Evolutionary conservation across 92 coral and sea anemone genomes (phyloP), one percentile per base, ranked within the genome.

Genomic region (Phenganax subtilis): DNA sequence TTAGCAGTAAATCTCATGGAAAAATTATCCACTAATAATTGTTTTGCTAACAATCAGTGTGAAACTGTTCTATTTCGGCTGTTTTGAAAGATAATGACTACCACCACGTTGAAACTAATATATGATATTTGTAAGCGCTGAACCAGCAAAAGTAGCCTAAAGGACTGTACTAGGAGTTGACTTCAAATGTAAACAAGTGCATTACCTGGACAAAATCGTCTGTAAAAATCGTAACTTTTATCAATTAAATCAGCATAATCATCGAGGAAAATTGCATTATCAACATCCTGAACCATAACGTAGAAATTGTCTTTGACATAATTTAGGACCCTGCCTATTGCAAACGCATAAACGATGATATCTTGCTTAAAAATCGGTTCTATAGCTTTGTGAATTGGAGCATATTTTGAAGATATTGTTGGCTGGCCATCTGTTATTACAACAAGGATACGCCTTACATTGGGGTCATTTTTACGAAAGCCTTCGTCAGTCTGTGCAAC

Each of bases 341-440:
- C 83, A 61, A 79, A 27, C 9, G 83, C 83, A 64, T 63, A 79
- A 9, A 79, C 74, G 5, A 63, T 73, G 74, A 79, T 79, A 69
- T 79, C 63, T 17, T 74, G 47, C 3, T 44, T 53, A 54, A 79
- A 79, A 61, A 79, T 63, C 51, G 83, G 83, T 64, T 63, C 8
- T 0, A 79, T 89, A 10, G 97, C 96, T 1, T 55, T 55, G 30
- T 82, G 29, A 15, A 93, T 83, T 44, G 85, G 47, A 0, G 88
- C 59, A 62, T 30, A 63, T 63, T 9, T 25, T 44, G 29, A 28
- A 17, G 73, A 72, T 29, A 10, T 64, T 47, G 83, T 79, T 54
- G 51, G 77, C 16, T 8, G 28, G 15, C 77, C 77, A 54, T 73
- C 77, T 25, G 77, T 73, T 3, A 73, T 73, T 3, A 73, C 77